phyloP scores from a whole-genome alignment of 92 coral and sea anemone genomes.

The Virgularia gustaviana region DNA sequence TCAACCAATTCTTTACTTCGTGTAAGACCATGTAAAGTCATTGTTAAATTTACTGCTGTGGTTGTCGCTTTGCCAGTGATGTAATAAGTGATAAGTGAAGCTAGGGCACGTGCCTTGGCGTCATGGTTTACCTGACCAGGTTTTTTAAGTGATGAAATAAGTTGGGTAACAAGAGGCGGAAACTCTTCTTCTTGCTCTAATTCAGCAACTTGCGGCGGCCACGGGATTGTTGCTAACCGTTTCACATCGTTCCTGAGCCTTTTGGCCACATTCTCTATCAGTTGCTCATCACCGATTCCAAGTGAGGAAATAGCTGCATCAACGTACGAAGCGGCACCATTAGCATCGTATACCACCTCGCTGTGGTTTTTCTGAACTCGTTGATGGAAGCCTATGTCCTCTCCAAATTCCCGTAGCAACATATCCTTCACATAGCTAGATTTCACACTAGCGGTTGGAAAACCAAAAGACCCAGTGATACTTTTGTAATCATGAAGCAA shows the following conservation, averaged over 20 bases:
- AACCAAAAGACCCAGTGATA: conserved; percentile 3
- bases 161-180: not conserved
- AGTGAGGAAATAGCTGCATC: not conserved
- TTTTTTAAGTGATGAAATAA: not conserved
- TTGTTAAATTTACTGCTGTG: not conserved
- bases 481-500: conserved; percentile 16
- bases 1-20: conserved; percentile 12
- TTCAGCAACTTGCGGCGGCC: not conserved
- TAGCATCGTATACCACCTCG: conserved; percentile 2
- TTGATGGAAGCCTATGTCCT: not conserved
- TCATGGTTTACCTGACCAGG: not conserved
- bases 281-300: not conserved
- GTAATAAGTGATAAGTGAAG: conserved; percentile 12
- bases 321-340: not conserved
- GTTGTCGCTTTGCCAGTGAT: conserved; percentile 18
- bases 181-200: conserved; percentile 16
- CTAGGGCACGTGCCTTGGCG: not conserved
- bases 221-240: not conserved
- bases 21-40: conserved; percentile 14
- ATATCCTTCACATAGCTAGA: conserved; percentile 26
- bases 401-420: conserved; percentile 9
- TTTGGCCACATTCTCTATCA: not conserved
- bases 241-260: not conserved
- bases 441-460: conserved; percentile 19
- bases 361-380: not conserved